Evolutionary conservation across 2,888 invertebrate genomes (phyloP), one percentile per base, ranked within the genome.

Genomic region (Diogma glabrata): DNA sequence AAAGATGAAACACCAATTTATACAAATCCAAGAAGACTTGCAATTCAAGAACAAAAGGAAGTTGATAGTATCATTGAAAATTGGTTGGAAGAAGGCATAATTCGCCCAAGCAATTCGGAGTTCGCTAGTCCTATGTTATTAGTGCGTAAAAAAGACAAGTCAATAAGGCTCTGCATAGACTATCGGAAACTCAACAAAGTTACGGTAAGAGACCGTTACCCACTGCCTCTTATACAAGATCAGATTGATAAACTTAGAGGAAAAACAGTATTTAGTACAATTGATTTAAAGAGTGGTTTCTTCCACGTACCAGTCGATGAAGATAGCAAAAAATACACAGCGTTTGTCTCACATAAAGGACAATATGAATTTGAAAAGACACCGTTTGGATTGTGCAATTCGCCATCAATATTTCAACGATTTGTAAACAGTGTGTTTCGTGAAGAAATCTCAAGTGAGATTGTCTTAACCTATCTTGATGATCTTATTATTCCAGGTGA

Each of bases 331-430:
- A 53, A 53, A 56, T 66, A 64, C n/a, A n/a, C n/a, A 50, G 67
- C 66, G 1, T 68, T 69, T 57, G 65, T 69, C 0, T 65, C 63
- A 8, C 64, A 58, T 10, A 57, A 57, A 52, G 65, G 65, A 4
- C 56, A 64, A n/a, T n/a, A n/a, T n/a, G n/a, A 69, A 55, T 69
- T 67, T 55, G 24, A 60, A 8, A 60, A 56, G 54, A 59, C 59
- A 47, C 66, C 67, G 0, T 70, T 69, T 58, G 68, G 67, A 4
- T 47, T 66, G 9, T 64, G 61, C 36, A 64, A 62, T n/a, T n/a
- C n/a, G n/a, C n/a, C n/a, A n/a, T n/a, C 16, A 12, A 57, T 61
- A 19, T 65, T 67, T 47, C 62, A 56, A 16, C 45, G 65, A 23
- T 51, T 47, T 38, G 45, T 47, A 8, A 47, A 47, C 16, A 16